Base-by-base conservation (phyloP, 2,888 invertebrate genomes). In the Gonocerus acuteangulatus region DNA sequence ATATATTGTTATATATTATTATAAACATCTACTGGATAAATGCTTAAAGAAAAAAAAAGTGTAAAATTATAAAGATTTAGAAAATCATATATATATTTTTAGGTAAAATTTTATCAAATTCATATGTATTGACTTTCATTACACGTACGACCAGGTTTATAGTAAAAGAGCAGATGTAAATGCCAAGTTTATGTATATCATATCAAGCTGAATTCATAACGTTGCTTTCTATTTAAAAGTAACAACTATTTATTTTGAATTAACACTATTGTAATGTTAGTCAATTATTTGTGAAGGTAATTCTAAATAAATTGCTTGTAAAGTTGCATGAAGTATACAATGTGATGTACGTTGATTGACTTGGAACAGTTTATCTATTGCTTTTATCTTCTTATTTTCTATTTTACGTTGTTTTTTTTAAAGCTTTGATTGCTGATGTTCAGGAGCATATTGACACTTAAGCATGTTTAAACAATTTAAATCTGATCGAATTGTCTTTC, bases 81-180 rank as follows among this genome's bases (percentile, higher is more conserved):
- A 39, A 48, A 54, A 54, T 42, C 42, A 54, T 21, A 18, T 54
- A 51, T 18, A 22, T 54, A 54, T 54, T 42, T 54, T 42, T 54
- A 54, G 54, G 36, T 42, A 36, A 54, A 19, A 22, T 9, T 21
- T 54, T 42, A 11, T 54, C 15, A 3, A 3, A 42, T 54, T 36
- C 42, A 22, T 21, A 42, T 54, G 21, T 54, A 54, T 54, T 54
- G 54, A 42, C 36, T n/a, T 39, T 11, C 39, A 39, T 39, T 39
- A 39, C 15, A 39, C 39, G n/a, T 39, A 15, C 4, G 39, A 13
- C 15, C 4, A 39, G n/a, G n/a, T 39, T 13, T 9, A 39, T n/a
- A 39, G 3, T 9, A 4, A 39, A n/a, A 39, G 15, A 39, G 15
- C 4, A n/a, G n/a, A 13, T 13, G 3, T 39, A 9, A 4, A n/a